Evolutionary conservation across 2,113 vertebrate genomes (phyloP).

Genomic region (Ceratotherium simum): DNA sequence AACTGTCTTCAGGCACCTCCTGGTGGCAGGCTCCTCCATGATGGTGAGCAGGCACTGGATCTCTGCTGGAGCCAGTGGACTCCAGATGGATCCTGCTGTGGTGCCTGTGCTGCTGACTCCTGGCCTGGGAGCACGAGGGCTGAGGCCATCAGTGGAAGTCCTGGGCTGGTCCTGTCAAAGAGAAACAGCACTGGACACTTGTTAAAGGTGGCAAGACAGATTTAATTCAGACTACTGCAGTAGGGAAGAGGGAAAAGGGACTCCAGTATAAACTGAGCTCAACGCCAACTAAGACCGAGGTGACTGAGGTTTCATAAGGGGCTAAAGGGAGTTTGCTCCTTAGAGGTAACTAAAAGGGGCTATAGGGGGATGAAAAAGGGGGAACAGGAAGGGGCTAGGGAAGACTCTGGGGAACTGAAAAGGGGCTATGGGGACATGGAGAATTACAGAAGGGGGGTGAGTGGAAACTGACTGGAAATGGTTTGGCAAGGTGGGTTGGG

Average conservation of each 20-base stretch:
- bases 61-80: background rate
- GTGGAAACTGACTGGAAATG: background rate
- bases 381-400: background rate
- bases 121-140: background rate
- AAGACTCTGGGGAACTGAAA: background rate
- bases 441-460: background rate
- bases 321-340: background rate
- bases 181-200: background rate
- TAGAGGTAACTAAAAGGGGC: background rate
- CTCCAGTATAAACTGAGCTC: background rate
- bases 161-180: background rate
- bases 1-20: background rate
- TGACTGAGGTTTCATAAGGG: background rate
- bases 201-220: background rate
- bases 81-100: background rate
- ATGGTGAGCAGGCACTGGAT: background rate
- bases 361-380: background rate
- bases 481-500: background rate
- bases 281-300: background rate
- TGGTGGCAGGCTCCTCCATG: background rate
- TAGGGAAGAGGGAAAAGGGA: background rate
- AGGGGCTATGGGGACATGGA: background rate
- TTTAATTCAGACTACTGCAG: background rate
- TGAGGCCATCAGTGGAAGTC: background rate
- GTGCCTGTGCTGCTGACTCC: background rate